Conservation (phyloP, 2,888 invertebrate species). For the Cyclophora albipunctata region DNA sequence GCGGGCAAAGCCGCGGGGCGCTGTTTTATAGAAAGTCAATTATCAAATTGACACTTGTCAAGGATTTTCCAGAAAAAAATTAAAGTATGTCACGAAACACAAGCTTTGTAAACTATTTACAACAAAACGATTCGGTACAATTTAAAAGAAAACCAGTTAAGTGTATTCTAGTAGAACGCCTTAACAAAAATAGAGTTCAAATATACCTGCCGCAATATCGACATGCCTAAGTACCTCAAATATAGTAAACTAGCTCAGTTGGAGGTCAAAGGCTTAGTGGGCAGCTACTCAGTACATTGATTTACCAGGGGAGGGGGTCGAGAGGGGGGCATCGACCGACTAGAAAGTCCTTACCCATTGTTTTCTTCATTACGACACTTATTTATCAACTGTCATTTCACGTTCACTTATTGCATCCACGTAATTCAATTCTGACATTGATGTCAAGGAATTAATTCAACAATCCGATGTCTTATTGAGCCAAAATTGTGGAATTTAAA, state of each 20-base stretch:
- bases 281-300: constrained; percentile 26
- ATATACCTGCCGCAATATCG: constrained; percentile 22
- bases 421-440: constrained; percentile 16
- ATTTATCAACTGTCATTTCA: constrained; percentile 58
- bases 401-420: constrained; percentile 50
- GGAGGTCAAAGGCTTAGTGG: constrained; percentile 68
- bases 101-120: too few relatives aligned
- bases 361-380: constrained; percentile 66
- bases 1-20: too few relatives aligned
- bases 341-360: constrained; percentile 66
- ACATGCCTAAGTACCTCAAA: constrained; percentile 46
- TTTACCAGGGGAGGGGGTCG: constrained; percentile 25
- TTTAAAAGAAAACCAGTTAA: background rate
- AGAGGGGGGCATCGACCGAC: constrained; percentile 37
- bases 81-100: too few relatives aligned
- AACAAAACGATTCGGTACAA: too few relatives aligned
- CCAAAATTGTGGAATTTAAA: background rate
- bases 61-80: too few relatives aligned
- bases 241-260: constrained; percentile 50
- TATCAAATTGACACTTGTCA: too few relatives aligned
- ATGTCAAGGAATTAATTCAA: constrained; percentile 15
- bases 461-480: constrained; percentile 2
- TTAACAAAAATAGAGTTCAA: constrained; percentile 23
- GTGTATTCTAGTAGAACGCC: constrained; percentile 10
- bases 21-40: too few relatives aligned